Evolutionary conservation across 2,113 vertebrate genomes (phyloP).

Genomic region (Passer domesticus): DNA sequence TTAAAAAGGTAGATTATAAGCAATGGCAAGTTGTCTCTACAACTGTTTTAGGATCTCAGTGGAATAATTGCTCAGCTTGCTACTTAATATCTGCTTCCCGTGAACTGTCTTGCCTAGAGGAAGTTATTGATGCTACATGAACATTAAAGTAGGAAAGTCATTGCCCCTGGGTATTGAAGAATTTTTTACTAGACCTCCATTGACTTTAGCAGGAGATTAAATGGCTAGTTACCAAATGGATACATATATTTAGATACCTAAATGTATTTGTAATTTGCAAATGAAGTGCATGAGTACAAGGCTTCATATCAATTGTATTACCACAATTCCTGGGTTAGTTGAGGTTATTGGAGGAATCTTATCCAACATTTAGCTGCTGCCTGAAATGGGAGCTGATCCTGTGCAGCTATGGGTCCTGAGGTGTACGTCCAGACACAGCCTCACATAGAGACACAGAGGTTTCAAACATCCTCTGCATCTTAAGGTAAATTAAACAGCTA

Average conservation of each 20-base stretch:
- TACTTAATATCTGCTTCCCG: not conserved
- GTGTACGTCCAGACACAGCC: not conserved
- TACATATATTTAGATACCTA: not conserved
- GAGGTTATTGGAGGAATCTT: not conserved
- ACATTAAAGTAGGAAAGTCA: not conserved
- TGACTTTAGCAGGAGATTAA: not conserved
- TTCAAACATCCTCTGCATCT: not conserved
- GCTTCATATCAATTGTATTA: not conserved
- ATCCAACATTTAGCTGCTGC: not conserved
- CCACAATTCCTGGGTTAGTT: not conserved
- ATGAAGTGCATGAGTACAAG: not conserved
- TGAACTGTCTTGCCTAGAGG: not conserved
- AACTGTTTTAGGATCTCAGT: not conserved
- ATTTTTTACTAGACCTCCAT: not conserved
- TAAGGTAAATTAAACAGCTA: not conserved
- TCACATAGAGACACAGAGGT: rapidly evolving
- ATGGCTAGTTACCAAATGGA: not conserved
- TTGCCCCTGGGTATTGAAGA: not conserved
- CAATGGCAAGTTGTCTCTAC: not conserved
- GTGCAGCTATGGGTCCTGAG: not conserved
- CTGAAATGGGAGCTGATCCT: not conserved
- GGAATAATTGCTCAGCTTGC: not conserved
- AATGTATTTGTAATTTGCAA: not conserved
- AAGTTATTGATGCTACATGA: not conserved
- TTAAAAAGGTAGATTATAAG: not conserved